Evolutionary conservation across 2,113 vertebrate genomes (phyloP), one percentile per base, ranked within the genome.

Genomic region (Taxidea taxus): DNA sequence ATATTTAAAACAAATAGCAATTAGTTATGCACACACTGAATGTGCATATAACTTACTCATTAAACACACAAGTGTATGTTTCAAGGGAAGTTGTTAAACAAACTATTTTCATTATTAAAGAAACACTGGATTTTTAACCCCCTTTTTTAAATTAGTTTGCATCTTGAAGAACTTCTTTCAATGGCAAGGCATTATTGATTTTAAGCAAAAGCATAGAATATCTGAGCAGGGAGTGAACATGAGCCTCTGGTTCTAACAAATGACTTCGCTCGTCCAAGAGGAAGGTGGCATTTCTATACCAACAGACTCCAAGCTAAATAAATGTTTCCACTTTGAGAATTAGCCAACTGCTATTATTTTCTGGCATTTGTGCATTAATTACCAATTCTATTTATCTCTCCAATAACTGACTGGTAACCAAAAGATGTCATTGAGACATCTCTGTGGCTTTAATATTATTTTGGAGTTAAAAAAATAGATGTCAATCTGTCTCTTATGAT

Each of bases 401-500:
- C 14, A 5, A 2, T 0, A 54, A 90, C 47, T 56, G 62, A 10
- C 21, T 0, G 23, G 64, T 66, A 37, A 42, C 9, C 98, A 92
- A 42, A 97, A 97, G 94, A 96, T 90, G 90, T 95, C 95, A 91
- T 91, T 86, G 97, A 93, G 97, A 97, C 96, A 96, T 87, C 72
- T 93, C 95, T 96, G 84, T 96, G 92, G 93, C 92, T 96, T 97
- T 97, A 77, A 81, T 85, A 20, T 23, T 64, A 9, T 97, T 90
- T 92, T 83, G 92, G 95, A 78, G 70, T 97, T 88, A 96, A 97
- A 94, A n/a, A 47, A n/a, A 21, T 0, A 3, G 82, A 62, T 96
- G 97, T 97, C 97, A 97, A 95, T 94, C 91, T 62, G 90, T 86
- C 98, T 98, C 95, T 97, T 83, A 82, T 44, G 92, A 97, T 97